Percentiles rank a stretch among this genome's conserved stretches.
These are phyloP conservation scores for Sigmodon hispidus DNA, from an alignment of 2,113 vertebrate genomes.

Conservation along the genomic window DNA sequence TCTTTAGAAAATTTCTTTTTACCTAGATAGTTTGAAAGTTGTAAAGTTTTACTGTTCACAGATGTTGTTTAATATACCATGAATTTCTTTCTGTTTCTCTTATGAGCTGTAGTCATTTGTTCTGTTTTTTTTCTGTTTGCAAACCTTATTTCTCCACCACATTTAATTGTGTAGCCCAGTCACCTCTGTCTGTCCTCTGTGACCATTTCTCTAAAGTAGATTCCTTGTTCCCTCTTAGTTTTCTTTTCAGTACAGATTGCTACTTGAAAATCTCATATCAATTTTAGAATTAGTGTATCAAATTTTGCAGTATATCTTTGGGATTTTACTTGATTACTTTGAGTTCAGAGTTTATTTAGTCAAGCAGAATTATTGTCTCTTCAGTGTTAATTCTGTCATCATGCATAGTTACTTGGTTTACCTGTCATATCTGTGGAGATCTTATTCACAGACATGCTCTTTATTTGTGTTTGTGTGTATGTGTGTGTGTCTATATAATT, in stretches of 20 bases:
- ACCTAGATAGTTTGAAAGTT: neutral
- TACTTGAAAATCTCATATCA: neutral
- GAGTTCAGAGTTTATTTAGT: neutral
- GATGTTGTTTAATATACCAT: neutral
- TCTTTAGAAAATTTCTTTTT: neutral
- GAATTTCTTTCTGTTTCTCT: neutral
- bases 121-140: neutral
- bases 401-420: neutral
- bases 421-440: neutral
- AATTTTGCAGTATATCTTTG: neutral
- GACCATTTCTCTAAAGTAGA: neutral
- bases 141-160: neutral
- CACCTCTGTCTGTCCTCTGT: neutral
- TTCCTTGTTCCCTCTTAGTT: neutral
- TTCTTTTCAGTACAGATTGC: neutral
- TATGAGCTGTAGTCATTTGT: neutral
- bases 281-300: neutral
- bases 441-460: neutral
- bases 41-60: neutral
- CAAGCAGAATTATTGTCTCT: neutral
- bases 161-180: neutral
- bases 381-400: neutral
- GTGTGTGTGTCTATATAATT: neutral
- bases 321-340: neutral
- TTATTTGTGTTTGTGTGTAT: neutral